Base-by-base conservation (phyloP, 2,888 invertebrate genomes). In the Leptinotarsa peninsularis region DNA sequence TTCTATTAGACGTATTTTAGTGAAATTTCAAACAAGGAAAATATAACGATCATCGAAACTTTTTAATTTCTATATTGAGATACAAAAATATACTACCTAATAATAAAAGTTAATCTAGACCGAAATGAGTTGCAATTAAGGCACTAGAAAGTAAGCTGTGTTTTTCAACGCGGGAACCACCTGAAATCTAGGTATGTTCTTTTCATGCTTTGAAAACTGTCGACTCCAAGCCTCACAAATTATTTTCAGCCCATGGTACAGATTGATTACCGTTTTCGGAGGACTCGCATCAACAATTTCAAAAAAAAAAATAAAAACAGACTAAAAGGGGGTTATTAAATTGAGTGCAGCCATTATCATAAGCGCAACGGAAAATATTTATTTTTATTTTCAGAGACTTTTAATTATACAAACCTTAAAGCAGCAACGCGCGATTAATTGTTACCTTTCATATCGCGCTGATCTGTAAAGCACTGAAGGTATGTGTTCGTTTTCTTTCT, bases 381-480 rank as follows among this genome's bases (percentile, higher is more conserved):
- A 23, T 21, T 70, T 70, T 70, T 58, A 70, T 43, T 58, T 70
- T 58, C 4, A 56, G 7, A 56, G 69, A 56, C 58, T 70, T 49
- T 70, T 70, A 70, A 70, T 70, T 70, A 70, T 49, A 70, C 56
- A 56, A 56, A 68, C 68, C 27, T 27, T 21, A 54, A 70, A 43
- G 17, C 21, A 54, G 49, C 21, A 49, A 70, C 43, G 49, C 70
- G 58, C 70, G 49, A 70, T 70, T 60, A 58, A 58, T 69, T 43
- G 56, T 18, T 69, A 69, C 69, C 54, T 54, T 69, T 69, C 69
- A 69, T 69, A 56, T 69, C 33, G 58, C 49, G 58, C 49, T 58
- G 70, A 43, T 58, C 49, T 43, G 60, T 49, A 13, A 70, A 49
- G 21, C 21, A n/a, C 27, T 56, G 10, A 49, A 69, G 58, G 60